A percentile compares a stretch with the other conserved stretches of the same genome.
These are phyloP conservation scores for Pomacea maculata DNA, from an alignment of 1,140 invertebrate genomes.

Conservation along the genomic window DNA sequence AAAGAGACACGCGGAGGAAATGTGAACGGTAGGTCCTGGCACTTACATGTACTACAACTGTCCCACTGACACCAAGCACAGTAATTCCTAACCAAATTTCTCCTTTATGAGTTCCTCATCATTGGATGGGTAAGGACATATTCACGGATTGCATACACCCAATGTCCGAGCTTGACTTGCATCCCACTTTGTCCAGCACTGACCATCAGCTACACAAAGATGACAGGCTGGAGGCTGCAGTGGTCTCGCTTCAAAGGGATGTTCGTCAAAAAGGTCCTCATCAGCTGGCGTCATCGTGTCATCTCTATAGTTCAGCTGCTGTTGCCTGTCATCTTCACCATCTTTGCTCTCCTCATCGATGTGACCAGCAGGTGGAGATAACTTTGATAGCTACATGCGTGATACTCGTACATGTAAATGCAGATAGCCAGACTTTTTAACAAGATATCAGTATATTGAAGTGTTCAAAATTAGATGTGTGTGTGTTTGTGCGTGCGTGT, in stretches of 20 bases:
- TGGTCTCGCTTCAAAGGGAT: constrained; percentile 50
- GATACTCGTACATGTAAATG: fast-evolving
- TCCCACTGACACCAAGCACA: too few relatives aligned
- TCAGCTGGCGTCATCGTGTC: constrained; percentile 55
- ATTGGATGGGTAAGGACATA: background rate
- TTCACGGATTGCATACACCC: background rate
- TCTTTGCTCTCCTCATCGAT: constrained; percentile 54
- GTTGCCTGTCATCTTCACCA: constrained; percentile 59
- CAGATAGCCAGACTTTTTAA: too few relatives aligned
- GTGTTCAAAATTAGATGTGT: too few relatives aligned
- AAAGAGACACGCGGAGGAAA: too few relatives aligned
- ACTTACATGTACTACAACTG: too few relatives aligned
- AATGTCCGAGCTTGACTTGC: background rate
- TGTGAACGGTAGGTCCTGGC: too few relatives aligned
- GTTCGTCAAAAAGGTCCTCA: constrained; percentile 59
- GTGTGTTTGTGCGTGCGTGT: too few relatives aligned
- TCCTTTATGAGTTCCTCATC: background rate
- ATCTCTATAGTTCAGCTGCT: constrained; percentile 54
- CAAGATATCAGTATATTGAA: too few relatives aligned
- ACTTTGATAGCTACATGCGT: too few relatives aligned
- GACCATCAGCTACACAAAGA: constrained; percentile 12
- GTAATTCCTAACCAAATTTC: too few relatives aligned
- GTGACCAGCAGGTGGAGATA: background rate
- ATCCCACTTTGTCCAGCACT: constrained; percentile 16
- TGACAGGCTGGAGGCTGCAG: constrained; percentile 4